Evolutionary conservation across 2,888 invertebrate genomes (phyloP), one percentile per base, ranked within the genome.

Genomic region (Trichopoda pennipes): DNA sequence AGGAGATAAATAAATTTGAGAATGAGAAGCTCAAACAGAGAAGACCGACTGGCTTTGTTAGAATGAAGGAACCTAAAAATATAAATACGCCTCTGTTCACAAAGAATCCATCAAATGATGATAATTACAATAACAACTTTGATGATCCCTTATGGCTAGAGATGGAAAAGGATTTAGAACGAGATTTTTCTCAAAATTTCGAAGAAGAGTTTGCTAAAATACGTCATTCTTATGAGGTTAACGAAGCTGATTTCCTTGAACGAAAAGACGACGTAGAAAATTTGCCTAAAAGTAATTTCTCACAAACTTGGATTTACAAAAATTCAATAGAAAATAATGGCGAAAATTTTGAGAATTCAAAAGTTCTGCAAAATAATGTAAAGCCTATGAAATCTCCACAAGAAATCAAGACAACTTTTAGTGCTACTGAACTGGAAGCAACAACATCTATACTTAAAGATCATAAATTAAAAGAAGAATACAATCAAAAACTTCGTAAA

Each of bases 201-300:
- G 84, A 86, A 23, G 87, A 88, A 3, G 86, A 88, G 23, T 89
- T 89, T 47, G 78, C 85, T 32, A 83, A 85, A 4, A 88, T 86
- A 58, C 85, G 89, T 3, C 87, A 88, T 9, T 86, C 85, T 0
- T 87, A 86, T 42, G 88, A 88, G 74, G 69, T 86, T 68, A 88
- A 89, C 66, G 89, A 89, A 61, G 89, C 86, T 1, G 87, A 87
- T 53, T 87, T 89, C 16, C 58, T 89, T 42, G 88, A 87, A 21
- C 63, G 77, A 14, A 84, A 78, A 19, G 61, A 83, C 9, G 76
- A 58, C 78, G 19, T 61, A n/a, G 47, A 60, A 51, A 75, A 74
- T 17, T 61, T 21, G 9, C 69, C 23, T 3, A 28, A 38, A 19
- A 66, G 32, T n/a, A 17, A 6, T 14, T 2, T 12, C 0, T 44